Base-by-base conservation (phyloP, 2,888 invertebrate genomes). In the Cyrtodaria siliqua region DNA sequence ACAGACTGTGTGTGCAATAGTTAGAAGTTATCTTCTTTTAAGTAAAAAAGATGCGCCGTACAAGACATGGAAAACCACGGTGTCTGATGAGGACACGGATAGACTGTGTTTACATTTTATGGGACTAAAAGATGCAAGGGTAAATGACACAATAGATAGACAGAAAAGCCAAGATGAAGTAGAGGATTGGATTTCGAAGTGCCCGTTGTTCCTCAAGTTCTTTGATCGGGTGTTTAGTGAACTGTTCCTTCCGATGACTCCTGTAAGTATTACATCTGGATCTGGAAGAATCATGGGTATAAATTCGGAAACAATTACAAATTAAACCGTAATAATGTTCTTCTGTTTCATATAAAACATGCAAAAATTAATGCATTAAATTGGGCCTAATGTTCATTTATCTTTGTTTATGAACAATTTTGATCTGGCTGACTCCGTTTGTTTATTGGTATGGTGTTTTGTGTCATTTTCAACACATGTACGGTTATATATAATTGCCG, bases 131-230 rank as follows among this genome's bases (percentile, higher is more conserved):
- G 47, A 38, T 20, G 42, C 42, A 12, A 18, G 50, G 18, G 66
- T 76, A 9, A 49, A 69, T 12, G 68, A 62, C 4, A 27, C 23
- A 27, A 60, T 57, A 14, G 66, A 38, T 8, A 56, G 62, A 53
- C 18, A 56, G 29, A 84, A 72, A 52, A 61, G 59, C 24, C 66
- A 69, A 14, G 56, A 71, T 59, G 87, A 86, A 14, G 71, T 91
- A 9, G 88, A 89, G 49, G 66, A 52, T 6, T 90, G 90, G 90
- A 56, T 90, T 47, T 75, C 86, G 20, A 82, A 82, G 62, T 79
- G 83, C 44, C 73, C 85, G 4, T 63, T 90, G 23, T 88, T 90
- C 66, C 60, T 74, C 2, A 81, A 84, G 49, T 74, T 89, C 27
- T 82, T 88, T 68, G 86, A 87, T 55, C 75, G 85, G 47, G 86